These are phyloP conservation scores for Hyles vespertilio DNA, from an alignment of 1,140 invertebrate genomes.

Conservation along the genomic window DNA sequence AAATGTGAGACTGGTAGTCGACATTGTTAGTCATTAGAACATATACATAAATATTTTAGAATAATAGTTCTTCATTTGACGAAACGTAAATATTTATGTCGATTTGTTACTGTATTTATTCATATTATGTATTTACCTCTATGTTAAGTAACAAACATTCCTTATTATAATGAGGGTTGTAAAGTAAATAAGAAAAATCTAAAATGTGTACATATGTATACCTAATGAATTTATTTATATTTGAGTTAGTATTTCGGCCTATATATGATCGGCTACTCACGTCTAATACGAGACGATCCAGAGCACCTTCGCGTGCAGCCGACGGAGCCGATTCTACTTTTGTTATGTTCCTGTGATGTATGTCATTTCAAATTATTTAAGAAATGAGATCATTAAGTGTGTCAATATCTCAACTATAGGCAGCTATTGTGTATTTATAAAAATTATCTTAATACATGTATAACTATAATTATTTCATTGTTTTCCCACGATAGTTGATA, in stretches of 20 bases:
- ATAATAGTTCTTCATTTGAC: slow-evolving; percentile 58
- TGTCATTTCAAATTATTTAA: slow-evolving; percentile 16
- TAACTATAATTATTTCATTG: slow-evolving; percentile 19
- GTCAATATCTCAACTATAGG: slow-evolving; percentile 35
- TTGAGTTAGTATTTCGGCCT: slow-evolving; percentile 59
- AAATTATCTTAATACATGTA: slow-evolving; percentile 19
- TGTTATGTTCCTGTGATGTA: slow-evolving; percentile 4
- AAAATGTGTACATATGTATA: slow-evolving; percentile 57
- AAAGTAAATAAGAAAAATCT: slow-evolving; percentile 56
- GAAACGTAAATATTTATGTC: slow-evolving; percentile 54
- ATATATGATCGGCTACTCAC: slow-evolving; percentile 17
- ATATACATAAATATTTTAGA: slow-evolving; percentile 69
- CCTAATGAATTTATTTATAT: slow-evolving; percentile 39
- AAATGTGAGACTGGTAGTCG: slow-evolving; percentile 75
- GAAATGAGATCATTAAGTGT: slow-evolving; percentile 22
- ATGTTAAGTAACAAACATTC: slow-evolving; percentile 56
- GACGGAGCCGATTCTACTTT: too few species aligned
- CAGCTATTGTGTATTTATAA: slow-evolving; percentile 37
- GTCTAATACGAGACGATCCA: not conserved
- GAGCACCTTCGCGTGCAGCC: too few species aligned
- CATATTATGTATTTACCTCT: slow-evolving; percentile 49
- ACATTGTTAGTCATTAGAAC: slow-evolving; percentile 72
- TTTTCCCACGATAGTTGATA: slow-evolving; percentile 15
- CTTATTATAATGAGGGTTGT: slow-evolving; percentile 62
- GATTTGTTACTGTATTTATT: slow-evolving; percentile 61